Evolutionary conservation across 2,888 invertebrate genomes (phyloP), one percentile per base, ranked within the genome.

Genomic region (Melanostoma scalare): DNA sequence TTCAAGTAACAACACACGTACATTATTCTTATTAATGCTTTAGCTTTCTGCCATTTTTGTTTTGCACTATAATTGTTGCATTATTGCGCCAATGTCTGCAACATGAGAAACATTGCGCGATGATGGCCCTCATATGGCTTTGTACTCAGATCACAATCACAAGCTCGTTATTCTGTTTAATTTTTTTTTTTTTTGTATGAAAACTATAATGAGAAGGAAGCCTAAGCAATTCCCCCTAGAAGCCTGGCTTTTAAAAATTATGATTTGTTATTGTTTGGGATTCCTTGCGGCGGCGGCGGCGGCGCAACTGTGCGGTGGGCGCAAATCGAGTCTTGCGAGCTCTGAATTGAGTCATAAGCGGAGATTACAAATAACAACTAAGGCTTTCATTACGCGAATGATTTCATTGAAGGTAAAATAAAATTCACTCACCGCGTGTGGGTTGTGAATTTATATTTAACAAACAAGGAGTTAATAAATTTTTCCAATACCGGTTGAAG

Each of bases 31-130:
- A 72, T 67, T 63, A 67, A 78, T 78, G 53, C 60, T 53, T 72
- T 35, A 42, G 30, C 35, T 69, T 61, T 76, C 53, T 48, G 68
- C 9, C 33, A 48, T 52, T 58, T 38, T 71, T 36, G n/a, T 63
- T 40, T 4, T 40, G 50, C 36, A 61, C 44, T 36, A 73, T 67
- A 60, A 71, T 81, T 72, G 73, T 58, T 68, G 72, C 68, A 81
- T 50, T 63, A 81, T 76, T 81, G 72, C 81, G 61, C 65, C 71
- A 81, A 82, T 65, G 72, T 68, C 72, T 77, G 81, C 81, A 82
- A 82, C 77, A 67, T 82, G 81, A 82, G 81, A 82, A 77, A 68
- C 68, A 50, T 77, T 72, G 80, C 80, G 65, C 67, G 65, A 72
- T 61, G 71, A 71, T 72, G 68, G 72, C 81, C 76, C 76, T 76